Evolutionary conservation across 2,113 vertebrate species (phyloP).

Genomic region (Marmota flaviventris): DNA sequence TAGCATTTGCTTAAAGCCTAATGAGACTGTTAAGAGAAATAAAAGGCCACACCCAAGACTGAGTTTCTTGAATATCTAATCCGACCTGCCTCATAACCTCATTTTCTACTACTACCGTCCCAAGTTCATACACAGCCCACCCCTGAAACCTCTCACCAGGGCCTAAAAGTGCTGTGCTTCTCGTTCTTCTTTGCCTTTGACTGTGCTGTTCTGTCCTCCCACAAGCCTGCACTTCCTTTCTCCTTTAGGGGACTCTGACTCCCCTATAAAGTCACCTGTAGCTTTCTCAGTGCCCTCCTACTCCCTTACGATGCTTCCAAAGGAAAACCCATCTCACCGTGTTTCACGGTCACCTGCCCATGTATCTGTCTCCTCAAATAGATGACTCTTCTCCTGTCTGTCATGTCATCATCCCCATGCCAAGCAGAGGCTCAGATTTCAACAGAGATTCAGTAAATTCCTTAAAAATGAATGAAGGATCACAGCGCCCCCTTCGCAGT

Average conservation of each 20-base stretch:
- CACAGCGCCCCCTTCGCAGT: neutral
- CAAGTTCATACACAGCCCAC: neutral
- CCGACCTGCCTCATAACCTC: neutral
- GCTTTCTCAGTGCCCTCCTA: neutral
- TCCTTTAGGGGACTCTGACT: neutral
- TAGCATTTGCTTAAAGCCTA: neutral
- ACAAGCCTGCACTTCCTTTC: neutral
- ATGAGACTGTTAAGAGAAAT: neutral
- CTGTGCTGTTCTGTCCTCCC: neutral
- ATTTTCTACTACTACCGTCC: neutral
- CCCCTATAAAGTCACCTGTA: neutral
- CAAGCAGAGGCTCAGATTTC: neutral
- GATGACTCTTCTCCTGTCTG: neutral
- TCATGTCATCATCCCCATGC: neutral
- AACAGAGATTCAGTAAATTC: neutral
- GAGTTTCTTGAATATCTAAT: neutral
- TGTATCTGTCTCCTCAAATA: neutral
- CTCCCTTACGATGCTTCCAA: neutral
- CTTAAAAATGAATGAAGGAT: neutral
- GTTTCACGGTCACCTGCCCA: neutral
- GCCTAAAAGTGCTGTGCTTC: neutral
- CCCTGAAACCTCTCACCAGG: neutral
- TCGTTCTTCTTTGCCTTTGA: neutral
- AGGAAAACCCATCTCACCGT: neutral
- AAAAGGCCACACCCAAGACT: neutral